Conservation (phyloP, 2,888 invertebrate genomes). For the Parnassius orleans region DNA sequence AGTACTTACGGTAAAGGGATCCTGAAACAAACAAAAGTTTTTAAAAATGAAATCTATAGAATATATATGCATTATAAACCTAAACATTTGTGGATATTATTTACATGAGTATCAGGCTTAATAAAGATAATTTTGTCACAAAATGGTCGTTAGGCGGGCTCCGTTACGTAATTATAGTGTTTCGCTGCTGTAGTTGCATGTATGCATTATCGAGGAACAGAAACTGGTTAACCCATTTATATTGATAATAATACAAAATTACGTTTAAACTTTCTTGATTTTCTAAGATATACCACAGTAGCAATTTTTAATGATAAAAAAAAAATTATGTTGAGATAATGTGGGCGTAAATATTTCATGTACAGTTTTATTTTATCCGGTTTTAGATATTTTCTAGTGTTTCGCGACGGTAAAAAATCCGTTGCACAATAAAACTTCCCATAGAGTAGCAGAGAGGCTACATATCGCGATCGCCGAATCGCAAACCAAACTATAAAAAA, state of each 20-base stretch:
- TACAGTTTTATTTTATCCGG: too few species aligned
- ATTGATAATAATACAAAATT: too few species aligned
- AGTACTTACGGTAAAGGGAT: conserved; percentile 81
- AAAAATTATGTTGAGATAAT: too few species aligned
- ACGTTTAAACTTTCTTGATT: too few species aligned
- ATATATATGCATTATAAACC: background rate
- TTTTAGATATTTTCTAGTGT: too few species aligned
- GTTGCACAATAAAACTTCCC: conserved; percentile 37
- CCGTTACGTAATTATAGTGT: conserved; percentile 10
- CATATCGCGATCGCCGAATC: conserved; percentile 66
- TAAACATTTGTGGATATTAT: conserved; percentile 10
- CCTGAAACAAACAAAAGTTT: conserved; percentile 78
- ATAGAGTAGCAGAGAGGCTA: conserved; percentile 45
- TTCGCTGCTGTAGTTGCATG: background rate
- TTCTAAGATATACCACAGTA: too few species aligned
- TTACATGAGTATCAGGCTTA: conserved; percentile 11
- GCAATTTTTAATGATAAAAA: too few species aligned
- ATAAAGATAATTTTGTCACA: conserved; percentile 14
- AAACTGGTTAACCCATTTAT: too few species aligned
- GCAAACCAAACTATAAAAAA: conserved; percentile 73
- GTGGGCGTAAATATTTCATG: too few species aligned
- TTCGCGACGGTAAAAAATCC: background rate
- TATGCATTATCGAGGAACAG: background rate
- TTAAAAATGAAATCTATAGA: background rate
- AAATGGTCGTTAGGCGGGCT: conserved; percentile 3